Percentiles rank a stretch among this genome's conserved stretches.
Evolutionary conservation across 1,140 invertebrate genomes (phyloP).

Genomic region (Hypsibius dujardini): DNA sequence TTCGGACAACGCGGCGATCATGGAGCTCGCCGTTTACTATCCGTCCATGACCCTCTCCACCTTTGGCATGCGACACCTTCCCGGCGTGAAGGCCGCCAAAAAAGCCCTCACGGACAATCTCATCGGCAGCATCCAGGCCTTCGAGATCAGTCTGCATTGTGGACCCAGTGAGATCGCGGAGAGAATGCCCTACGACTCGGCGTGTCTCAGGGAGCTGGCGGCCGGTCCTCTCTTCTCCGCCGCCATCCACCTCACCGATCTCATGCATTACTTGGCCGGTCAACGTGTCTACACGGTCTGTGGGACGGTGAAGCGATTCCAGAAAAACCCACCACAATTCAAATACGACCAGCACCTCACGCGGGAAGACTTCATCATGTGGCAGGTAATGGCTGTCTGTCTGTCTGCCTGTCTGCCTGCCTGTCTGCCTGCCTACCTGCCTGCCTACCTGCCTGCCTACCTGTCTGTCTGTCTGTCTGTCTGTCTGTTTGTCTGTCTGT

Average conservation of each 20-base stretch:
- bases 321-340: not conserved
- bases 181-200: not conserved
- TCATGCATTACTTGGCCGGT: not conserved
- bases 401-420: no score
- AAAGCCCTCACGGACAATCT: not conserved
- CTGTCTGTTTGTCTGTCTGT: no score
- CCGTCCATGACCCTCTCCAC: not conserved
- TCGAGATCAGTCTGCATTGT: not conserved
- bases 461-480: no score
- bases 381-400: not conserved
- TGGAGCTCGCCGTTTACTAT: constrained; percentile 12
- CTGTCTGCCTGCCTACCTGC: no score
- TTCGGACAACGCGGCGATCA: constrained; percentile 12
- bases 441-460: no score
- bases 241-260: not conserved
- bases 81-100: not conserved
- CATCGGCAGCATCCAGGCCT: not conserved
- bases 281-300: not conserved
- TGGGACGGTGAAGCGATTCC: not conserved
- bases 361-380: constrained; percentile 1
- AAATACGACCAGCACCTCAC: constrained; percentile 11
- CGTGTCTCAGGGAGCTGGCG: not conserved
- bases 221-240: not conserved
- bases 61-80: not conserved
- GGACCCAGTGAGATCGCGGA: not conserved